Percentiles rank a stretch among this genome's conserved stretches.
These are phyloP conservation scores for Bos javanicus DNA, from an alignment of 2,113 vertebrate species.

Conservation along the genomic window DNA sequence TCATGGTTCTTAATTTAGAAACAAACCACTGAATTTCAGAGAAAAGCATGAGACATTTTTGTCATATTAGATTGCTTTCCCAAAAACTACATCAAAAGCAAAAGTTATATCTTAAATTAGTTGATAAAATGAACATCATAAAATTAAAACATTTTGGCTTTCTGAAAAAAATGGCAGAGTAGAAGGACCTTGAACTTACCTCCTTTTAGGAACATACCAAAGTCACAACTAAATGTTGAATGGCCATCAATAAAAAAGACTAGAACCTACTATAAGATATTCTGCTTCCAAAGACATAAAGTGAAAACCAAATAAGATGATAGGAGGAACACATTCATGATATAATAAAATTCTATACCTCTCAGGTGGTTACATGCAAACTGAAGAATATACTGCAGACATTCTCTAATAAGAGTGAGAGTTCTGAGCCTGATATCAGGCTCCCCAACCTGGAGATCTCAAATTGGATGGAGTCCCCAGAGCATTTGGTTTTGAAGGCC, in stretches of 20 bases:
- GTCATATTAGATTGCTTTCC: neutral
- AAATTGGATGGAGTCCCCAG: neutral
- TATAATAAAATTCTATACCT: neutral
- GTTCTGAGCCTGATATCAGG: neutral
- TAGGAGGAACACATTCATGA: neutral
- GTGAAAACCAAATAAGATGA: neutral
- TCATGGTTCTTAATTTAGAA: neutral
- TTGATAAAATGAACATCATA: neutral
- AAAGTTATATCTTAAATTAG: neutral
- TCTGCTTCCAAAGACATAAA: neutral
- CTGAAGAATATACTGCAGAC: neutral
- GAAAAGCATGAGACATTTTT: neutral
- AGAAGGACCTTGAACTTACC: neutral
- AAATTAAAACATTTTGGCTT: neutral
- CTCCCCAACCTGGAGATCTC: neutral
- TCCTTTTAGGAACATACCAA: neutral
- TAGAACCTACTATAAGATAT: neutral
- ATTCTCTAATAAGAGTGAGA: neutral
- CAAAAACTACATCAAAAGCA: neutral
- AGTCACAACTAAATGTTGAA: neutral
- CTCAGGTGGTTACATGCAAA: neutral
- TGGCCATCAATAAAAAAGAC: neutral
- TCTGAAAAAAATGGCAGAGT: neutral
- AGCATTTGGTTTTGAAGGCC: neutral
- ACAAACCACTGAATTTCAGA: neutral